A percentile compares a stretch with the other conserved stretches of the same genome.
Evolutionary conservation across 2,113 vertebrate genomes (phyloP).

Genomic region (Apteryx owenii): DNA sequence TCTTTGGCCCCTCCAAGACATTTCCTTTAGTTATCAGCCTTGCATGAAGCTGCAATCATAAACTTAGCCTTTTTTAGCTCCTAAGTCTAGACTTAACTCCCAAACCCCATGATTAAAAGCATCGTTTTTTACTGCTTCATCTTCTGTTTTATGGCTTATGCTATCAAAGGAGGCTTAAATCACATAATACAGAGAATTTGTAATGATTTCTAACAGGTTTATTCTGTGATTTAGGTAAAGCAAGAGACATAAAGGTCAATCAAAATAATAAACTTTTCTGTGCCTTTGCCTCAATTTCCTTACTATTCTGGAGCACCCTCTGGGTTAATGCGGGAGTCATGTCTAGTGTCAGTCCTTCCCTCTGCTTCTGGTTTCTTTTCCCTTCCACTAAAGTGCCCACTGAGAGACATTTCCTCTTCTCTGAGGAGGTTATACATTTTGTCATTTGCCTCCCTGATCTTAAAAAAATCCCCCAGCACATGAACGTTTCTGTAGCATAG

Average conservation of each 20-base stretch:
- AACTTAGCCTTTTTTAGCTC: neutral
- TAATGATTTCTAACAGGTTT: neutral
- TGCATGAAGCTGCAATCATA: neutral
- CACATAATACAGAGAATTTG: neutral
- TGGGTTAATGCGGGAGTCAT: neutral
- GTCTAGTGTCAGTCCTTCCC: neutral
- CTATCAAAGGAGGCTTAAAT: neutral
- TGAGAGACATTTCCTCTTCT: neutral
- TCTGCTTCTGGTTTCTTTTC: neutral
- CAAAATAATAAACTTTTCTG: neutral
- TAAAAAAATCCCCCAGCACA: neutral
- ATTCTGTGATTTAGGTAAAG: neutral
- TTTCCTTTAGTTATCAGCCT: neutral
- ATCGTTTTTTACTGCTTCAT: neutral
- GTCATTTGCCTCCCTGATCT: rapidly evolving
- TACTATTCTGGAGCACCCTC: neutral
- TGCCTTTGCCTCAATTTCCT: neutral
- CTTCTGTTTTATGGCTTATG: neutral
- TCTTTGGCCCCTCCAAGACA: neutral
- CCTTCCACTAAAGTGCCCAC: neutral
- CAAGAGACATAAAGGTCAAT: neutral
- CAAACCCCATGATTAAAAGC: neutral
- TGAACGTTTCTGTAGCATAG: neutral
- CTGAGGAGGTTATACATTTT: neutral
- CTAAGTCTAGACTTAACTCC: rapidly evolving